Base-by-base conservation (phyloP, 2,888 invertebrate genomes). In the Epistrophe eligans region DNA sequence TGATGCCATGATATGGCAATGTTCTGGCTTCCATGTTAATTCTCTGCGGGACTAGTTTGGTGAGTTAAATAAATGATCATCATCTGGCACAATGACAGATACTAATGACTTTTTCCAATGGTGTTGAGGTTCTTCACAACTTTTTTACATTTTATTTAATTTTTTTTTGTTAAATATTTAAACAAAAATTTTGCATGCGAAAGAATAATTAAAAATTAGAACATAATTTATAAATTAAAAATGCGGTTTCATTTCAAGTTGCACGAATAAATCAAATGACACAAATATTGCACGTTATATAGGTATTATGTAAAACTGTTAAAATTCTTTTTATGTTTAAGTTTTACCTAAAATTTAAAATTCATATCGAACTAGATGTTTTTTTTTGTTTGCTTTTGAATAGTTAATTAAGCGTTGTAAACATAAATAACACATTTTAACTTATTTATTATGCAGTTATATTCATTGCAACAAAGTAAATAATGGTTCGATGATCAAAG, bases 31-130 rank as follows among this genome's bases (percentile, higher is more conserved):
- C 81, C 85, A 82, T 82, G 82, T 82, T 82, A 79, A 85, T 79
- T 73, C 85, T 50, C 67, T 73, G 82, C 71, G 77, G 77, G 82
- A 82, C 85, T 77, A 82, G 85, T 82, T 81, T 77, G 82, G 70
- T 85, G 85, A 85, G 74, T 73, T 82, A 82, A 82, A 82, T 82
- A 85, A 85, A 85, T 82, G 85, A 85, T 85, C 85, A 77, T 82
- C 82, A 82, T 79, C 73, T 79, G 77, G 82, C 82, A 85, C 77
- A 77, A 74, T 85, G 85, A 85, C 85, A 58, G 82, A 79, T 79
- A 85, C 77, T 79, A 85, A 85, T 85, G 85, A 82, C 73, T 79
- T 77, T 74, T 74, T 58, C 35, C n/a, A 71, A 74, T 73, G 50
- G 73, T 74, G 77, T 79, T 82, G 85, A 82, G 64, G 70, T 82